Base-by-base conservation (phyloP, 2,113 vertebrate species). In the Erythrolamprus reginae region DNA sequence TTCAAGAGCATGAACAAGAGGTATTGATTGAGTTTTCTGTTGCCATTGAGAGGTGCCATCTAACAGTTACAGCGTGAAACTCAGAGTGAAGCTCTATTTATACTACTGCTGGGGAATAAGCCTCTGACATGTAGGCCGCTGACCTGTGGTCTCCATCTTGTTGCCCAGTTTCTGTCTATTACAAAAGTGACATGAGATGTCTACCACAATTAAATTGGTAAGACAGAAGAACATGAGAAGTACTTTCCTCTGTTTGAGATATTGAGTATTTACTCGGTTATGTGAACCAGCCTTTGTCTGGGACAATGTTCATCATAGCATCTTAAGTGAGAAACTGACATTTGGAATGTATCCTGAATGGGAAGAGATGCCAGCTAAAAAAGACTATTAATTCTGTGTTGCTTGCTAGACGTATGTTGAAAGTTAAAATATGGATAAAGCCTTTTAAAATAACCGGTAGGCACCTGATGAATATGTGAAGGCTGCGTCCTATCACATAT, bases 401-500 rank as follows among this genome's bases (percentile, higher is more conserved):
- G 28, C 77, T 89, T 47, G 53, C 24, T 38, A 47, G 61, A 85
- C 50, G n/a, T 58, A 84, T 45, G n/a, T 45, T 58, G 33, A 23
- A 38, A 77, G 47, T 58, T 51, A n/a, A 28, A 42, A 82, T 89
- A 47, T 89, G 88, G 24, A 53, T 47, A 47, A 23, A 89, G 38
- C 33, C 4, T 89, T 56, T 65, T n/a, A 88, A 65, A 65, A 50
- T 12, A 51, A 77, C 61, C 45, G 55, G 47, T 70, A 90, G 24
- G 23, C 83, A 52, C 23, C 26, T 52, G n/a, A 90, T 90, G 55
- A 95, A 45, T 65, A 88, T 51, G 83, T 51, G 84, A 92, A 94
- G 94, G 93, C 92, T 93, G 94, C 87, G 92, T 92, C 26, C 51
- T 77, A 85, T 89, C 56, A 86, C 51, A 45, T 89, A 87, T 91